phyloP scores from a whole-genome alignment of 2,797 vertebrate genomes.

The Siniperca scherzeri region DNA sequence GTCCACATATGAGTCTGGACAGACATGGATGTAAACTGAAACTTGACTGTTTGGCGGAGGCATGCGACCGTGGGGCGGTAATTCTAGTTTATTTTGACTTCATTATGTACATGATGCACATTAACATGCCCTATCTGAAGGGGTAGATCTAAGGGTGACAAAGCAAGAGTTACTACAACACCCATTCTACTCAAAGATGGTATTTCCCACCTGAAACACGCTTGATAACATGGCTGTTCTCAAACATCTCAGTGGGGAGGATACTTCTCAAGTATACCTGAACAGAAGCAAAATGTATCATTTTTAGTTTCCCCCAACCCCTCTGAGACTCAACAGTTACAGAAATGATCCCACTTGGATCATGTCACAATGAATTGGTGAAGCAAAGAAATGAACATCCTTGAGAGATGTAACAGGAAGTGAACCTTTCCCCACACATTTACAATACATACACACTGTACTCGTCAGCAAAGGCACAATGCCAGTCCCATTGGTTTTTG shows the following conservation, averaged over 20 bases:
- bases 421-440: constrained; percentile 20
- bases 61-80: too few relatives aligned
- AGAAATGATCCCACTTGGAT: constrained; percentile 5
- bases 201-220: constrained; percentile 14
- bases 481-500: constrained; percentile 58
- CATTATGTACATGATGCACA: constrained; percentile 68
- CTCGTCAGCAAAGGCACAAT: constrained; percentile 69
- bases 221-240: background rate
- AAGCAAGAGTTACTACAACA: constrained; percentile 36
- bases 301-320: background rate
- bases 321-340: background rate
- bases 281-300: constrained; percentile 26
- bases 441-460: constrained; percentile 41
- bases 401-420: constrained; percentile 33
- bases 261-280: constrained; percentile 21
- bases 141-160: constrained; percentile 37
- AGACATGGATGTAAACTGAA: too few relatives aligned
- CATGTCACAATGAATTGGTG: constrained; percentile 10
- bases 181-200: background rate
- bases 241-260: constrained; percentile 14
- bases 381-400: constrained; percentile 33
- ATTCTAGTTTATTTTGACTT: constrained; percentile 45
- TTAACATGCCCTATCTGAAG: constrained; percentile 31
- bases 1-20: too few relatives aligned
- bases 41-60: too few relatives aligned